Evolutionary conservation across 1,140 invertebrate genomes (phyloP).

Genomic region (Hypsibius dujardini): DNA sequence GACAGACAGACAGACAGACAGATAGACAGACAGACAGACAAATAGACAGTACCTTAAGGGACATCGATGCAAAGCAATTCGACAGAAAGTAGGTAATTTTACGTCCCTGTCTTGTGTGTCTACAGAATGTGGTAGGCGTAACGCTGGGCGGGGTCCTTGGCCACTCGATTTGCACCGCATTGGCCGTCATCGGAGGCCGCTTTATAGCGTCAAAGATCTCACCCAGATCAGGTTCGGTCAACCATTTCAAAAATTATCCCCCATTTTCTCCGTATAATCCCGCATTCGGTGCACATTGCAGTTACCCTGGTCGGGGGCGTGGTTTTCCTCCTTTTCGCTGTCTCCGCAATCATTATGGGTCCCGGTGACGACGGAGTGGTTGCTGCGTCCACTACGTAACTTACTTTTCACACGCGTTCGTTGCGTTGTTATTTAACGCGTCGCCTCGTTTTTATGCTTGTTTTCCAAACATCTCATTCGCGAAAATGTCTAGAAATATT

Average conservation of each 20-base stretch:
- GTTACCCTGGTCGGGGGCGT: slow-evolving; percentile 79
- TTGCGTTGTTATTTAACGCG: too few relatives aligned
- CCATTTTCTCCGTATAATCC: background rate
- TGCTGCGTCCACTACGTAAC: too few relatives aligned
- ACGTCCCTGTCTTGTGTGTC: slow-evolving; percentile 19
- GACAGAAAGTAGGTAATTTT: slow-evolving; percentile 24
- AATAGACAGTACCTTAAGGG: too few relatives aligned
- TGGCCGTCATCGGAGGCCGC: slow-evolving; percentile 85
- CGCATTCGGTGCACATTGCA: slow-evolving; percentile 38
- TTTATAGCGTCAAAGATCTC: slow-evolving; percentile 91
- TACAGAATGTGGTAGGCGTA: slow-evolving; percentile 70
- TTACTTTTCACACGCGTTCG: too few relatives aligned
- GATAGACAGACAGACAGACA: too few relatives aligned
- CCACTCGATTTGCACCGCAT: slow-evolving; percentile 79
- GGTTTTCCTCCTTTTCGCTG: slow-evolving; percentile 75
- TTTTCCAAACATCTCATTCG: too few relatives aligned
- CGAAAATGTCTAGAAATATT: too few relatives aligned
- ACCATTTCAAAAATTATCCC: slow-evolving; percentile 3
- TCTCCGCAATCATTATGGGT: slow-evolving; percentile 57
- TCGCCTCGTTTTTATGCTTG: too few relatives aligned
- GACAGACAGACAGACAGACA: too few relatives aligned
- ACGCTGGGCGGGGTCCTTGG: slow-evolving; percentile 78
- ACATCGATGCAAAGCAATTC: too few relatives aligned
- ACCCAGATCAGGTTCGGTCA: slow-evolving; percentile 52
- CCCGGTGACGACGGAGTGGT: slow-evolving; percentile 27